phyloP scores from a whole-genome alignment of 2,888 invertebrate genomes.

The Agonum fuliginosum region DNA sequence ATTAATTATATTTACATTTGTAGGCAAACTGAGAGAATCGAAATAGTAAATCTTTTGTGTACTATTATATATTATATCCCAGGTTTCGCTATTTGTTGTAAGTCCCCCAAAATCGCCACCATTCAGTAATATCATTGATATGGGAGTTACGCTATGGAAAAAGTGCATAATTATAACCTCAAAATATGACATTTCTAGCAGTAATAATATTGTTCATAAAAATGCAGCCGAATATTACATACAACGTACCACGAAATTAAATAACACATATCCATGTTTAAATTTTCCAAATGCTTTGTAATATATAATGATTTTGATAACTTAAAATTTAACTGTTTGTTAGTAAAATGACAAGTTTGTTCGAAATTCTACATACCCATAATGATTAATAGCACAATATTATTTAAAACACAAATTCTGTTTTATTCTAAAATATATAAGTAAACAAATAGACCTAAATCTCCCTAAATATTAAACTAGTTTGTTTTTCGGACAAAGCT shows the following conservation, averaged over 20 bases:
- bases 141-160: constrained; percentile 59
- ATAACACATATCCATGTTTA: constrained; percentile 32
- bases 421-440: constrained; percentile 44
- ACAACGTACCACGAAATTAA: constrained; percentile 53
- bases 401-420: constrained; percentile 36
- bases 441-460: constrained; percentile 55
- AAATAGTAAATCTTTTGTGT: constrained; percentile 30
- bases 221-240: constrained; percentile 26
- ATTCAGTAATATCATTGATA: constrained; percentile 69
- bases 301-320: constrained; percentile 22
- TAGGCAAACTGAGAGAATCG: constrained; percentile 62
- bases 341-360: constrained; percentile 20
- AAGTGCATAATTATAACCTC: constrained; percentile 49
- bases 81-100: constrained; percentile 32
- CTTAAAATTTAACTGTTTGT: constrained; percentile 45
- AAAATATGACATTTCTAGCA: constrained; percentile 48
- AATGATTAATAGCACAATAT: constrained; percentile 52
- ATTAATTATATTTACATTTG: constrained; percentile 71
- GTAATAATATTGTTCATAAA: neutral
- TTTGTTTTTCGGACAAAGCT: constrained; percentile 59
- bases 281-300: constrained; percentile 28
- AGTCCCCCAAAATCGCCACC: constrained; percentile 66
- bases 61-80: constrained; percentile 37
- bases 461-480: constrained; percentile 48
- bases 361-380: constrained; percentile 54